Percentiles rank a stretch among this genome's conserved stretches.
phyloP scores from a whole-genome alignment of 2,113 vertebrate species.

The Columba janthina region DNA sequence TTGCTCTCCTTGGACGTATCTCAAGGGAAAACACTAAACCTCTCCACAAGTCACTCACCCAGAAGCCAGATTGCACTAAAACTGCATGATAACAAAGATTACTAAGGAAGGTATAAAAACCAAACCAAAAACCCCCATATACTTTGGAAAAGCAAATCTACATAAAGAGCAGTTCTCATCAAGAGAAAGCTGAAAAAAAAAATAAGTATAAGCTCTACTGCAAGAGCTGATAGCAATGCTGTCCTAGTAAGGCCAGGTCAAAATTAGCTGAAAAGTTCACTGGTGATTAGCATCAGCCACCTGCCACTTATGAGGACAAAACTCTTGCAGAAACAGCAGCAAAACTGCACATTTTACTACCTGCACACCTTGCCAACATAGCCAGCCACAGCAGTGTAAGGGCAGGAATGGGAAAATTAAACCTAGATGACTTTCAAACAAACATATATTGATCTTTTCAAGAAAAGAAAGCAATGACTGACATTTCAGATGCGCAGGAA shows the following conservation, averaged over 20 bases:
- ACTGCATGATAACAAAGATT: background rate
- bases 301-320: background rate
- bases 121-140: background rate
- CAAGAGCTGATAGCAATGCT: background rate
- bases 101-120: background rate
- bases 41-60: background rate
- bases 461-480: background rate
- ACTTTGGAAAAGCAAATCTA: background rate
- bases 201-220: background rate
- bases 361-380: background rate
- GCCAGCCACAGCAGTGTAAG: background rate
- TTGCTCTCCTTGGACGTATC: background rate
- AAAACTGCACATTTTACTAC: background rate
- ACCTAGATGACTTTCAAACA: background rate
- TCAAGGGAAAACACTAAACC: background rate
- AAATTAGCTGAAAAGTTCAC: background rate
- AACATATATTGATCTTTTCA: background rate
- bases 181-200: background rate
- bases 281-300: background rate
- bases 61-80: background rate
- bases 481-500: background rate
- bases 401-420: background rate
- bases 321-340: background rate
- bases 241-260: background rate
- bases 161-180: background rate